Conservation (phyloP, 2,113 vertebrate species). For the Hippopotamus amphibius region DNA sequence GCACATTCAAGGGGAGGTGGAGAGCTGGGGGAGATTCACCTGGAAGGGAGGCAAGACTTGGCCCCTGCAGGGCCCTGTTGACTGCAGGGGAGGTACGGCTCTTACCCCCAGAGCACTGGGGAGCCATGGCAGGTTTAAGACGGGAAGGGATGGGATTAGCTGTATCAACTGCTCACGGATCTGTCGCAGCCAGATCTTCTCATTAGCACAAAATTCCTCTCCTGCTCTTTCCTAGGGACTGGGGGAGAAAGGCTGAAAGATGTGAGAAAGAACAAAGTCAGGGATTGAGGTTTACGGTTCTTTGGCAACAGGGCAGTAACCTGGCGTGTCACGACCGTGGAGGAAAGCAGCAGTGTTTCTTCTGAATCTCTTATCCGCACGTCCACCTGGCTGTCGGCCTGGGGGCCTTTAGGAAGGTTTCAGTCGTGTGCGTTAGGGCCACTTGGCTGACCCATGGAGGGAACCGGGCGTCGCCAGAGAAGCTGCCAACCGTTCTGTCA, state of each 20-base stretch:
- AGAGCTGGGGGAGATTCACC: not conserved
- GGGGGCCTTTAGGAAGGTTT: not conserved
- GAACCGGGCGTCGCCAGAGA: not conserved
- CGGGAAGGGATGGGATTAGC: not conserved
- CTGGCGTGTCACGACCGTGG: rapidly evolving
- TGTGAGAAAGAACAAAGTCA: not conserved
- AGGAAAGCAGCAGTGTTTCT: not conserved
- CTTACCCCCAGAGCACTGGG: not conserved
- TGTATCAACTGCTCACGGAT: not conserved
- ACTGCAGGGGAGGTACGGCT: rapidly evolving
- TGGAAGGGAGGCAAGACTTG: rapidly evolving
- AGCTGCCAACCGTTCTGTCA: rapidly evolving
- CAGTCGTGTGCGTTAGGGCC: rapidly evolving
- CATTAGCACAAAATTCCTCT: not conserved
- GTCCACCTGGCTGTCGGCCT: not conserved
- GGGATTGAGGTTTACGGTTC: not conserved
- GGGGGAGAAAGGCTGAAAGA: not conserved
- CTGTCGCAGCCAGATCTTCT: rapidly evolving
- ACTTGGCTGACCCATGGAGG: rapidly evolving
- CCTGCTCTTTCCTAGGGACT: not conserved
- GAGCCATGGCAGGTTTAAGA: no score
- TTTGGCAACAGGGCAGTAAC: not conserved
- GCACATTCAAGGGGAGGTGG: rapidly evolving
- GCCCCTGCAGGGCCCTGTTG: not conserved
- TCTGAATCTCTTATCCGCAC: rapidly evolving